These are phyloP conservation scores for Aphelinus certus DNA, from an alignment of 1,140 invertebrate genomes.

Conservation along the genomic window DNA sequence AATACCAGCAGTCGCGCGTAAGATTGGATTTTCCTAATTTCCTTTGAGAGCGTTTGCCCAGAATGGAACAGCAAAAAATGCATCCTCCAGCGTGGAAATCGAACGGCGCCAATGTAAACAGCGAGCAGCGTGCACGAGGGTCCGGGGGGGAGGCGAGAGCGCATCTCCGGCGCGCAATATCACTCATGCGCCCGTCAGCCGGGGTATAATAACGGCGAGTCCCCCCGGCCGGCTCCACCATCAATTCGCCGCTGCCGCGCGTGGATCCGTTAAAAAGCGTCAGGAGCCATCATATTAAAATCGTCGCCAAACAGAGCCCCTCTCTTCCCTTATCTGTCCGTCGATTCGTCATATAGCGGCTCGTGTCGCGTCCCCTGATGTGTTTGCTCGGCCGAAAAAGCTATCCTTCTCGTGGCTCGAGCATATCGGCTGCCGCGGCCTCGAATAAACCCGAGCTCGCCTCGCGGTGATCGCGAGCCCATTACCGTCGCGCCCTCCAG, in stretches of 20 bases:
- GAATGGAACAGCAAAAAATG: neutral
- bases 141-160: too few species aligned
- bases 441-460: neutral
- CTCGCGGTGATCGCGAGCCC: neutral
- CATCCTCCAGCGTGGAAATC: neutral
- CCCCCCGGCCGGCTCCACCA: neutral
- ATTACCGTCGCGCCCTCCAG: neutral
- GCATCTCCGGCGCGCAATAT: neutral
- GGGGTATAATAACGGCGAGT: neutral
- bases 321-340: neutral
- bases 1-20: too few species aligned
- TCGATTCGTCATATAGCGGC: slow-evolving; percentile 18
- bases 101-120: slow-evolving; percentile 11
- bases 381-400: too few species aligned
- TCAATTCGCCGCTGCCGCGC: neutral
- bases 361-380: neutral
- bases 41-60: neutral
- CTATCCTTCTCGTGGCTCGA: too few species aligned
- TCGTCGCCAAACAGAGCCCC: slow-evolving; percentile 1
- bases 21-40: neutral
- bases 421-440: neutral
- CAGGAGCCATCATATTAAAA: slow-evolving; percentile 24
- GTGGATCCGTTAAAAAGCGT: slow-evolving; percentile 7
- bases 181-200: slow-evolving; percentile 7
- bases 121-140: neutral